Evolutionary conservation across 1,140 invertebrate genomes (phyloP), one percentile per base, ranked within the genome.

Genomic region (Drosophila triauraria): DNA sequence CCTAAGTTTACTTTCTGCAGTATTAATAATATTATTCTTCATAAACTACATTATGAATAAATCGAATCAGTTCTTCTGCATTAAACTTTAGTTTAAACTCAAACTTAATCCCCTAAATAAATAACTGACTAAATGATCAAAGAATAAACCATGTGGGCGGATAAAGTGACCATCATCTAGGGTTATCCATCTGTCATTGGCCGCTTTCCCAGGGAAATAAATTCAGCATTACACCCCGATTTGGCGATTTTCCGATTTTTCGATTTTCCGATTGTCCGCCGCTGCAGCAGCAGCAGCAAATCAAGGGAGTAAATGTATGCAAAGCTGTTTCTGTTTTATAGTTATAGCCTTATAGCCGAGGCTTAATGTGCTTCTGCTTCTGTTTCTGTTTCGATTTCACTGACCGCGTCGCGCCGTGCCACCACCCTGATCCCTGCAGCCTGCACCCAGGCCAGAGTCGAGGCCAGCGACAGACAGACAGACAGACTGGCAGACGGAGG

Each of bases 321-420:
- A 72, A 72, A 72, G 69, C 69, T 72, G 44, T 58, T 67, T 71
- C 69, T 70, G 54, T 72, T 72, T 72, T 72, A 72, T 72, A 72
- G 67, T 72, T 72, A 72, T 72, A 47, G 63, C 54, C 25, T 58
- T 65, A 65, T 65, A 59, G 67, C 67, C 40, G 27, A 50, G 68
- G 69, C 69, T 72, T 72, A 72, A 72, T 72, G 69, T 72, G 69
- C 67, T 71, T 72, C 57, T 67, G 69, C 68, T 70, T 70, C 67
- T 20, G 20, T 51, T 71, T 72, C 57, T 67, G 69, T 70, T 70
- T 70, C 67, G 67, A 54, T 64, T 68, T 62, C 47, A 68, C 30
- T 65, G 67, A 53, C 62, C 47, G 20, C 51, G 60, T 32, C 50
- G 53, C 61, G 50, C 15, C 35, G 38, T 40, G 38, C 59, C 27